Evolutionary conservation across 1,140 invertebrate species (phyloP), one percentile per base, ranked within the genome.

Genomic region (Bemisia tabaci): DNA sequence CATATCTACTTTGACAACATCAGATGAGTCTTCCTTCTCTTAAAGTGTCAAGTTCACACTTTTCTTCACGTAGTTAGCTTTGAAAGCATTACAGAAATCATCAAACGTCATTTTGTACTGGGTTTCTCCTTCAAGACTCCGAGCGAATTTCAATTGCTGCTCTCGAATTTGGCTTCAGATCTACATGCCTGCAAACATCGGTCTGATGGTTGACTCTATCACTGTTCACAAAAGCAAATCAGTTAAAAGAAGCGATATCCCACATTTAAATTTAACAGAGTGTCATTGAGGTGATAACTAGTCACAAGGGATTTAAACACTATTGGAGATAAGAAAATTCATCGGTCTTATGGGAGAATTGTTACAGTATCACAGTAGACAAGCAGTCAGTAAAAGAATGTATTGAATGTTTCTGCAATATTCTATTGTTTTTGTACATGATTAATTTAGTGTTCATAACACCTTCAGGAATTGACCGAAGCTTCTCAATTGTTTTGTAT

Each of bases 81-180:
- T 72, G 63, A 82, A 85, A 2, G 75, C 68, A 27, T 77, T 73
- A 63, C 77, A 72, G 62, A 85, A 79, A 61, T 83, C 79, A 65
- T 74, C 72, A 1, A 83, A 58, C 24, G 77, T 69, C 70, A 83
- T 75, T 71, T 74, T 77, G 80, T 75, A 11, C 77, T 73, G 48
- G 81, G 75, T 60, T 63, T 59, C 64, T 84, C 82, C 80, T 84
- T 82, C 25, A 87, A 72, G 39, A 86, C 71, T 66, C 80, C n/a
- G n/a, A 75, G 27, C 83, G 79, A 60, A 83, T 79, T 67, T 82
- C 79, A 1, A 82, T 70, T 21, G 77, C 78, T 48, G 71, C 33
- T 78, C 71, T 62, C 78, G 75, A 12, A 78, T 68, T 60, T 78
- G n/a, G 76, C 24, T 75, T 75, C 60, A 79, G 77, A 33, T 82